Conservation (phyloP, 2,797 vertebrate genomes). For the Salarias fasciatus region DNA sequence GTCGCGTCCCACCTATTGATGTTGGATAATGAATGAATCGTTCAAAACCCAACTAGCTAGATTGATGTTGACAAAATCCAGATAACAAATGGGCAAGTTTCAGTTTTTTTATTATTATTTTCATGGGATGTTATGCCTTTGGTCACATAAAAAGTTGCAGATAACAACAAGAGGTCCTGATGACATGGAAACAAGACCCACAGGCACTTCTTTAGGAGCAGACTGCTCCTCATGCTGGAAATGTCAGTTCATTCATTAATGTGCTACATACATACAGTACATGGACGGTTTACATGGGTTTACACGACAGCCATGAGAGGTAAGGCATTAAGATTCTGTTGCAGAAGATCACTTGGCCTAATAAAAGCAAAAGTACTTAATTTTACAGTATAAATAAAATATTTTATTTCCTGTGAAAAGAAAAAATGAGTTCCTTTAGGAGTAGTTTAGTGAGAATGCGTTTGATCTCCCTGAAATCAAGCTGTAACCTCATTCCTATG, state of each 20-base stretch:
- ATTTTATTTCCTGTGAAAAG: conserved; percentile 23
- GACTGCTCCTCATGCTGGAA: conserved; percentile 53
- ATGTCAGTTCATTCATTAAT: conserved; percentile 40
- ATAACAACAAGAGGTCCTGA: conserved; percentile 47
- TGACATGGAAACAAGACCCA: conserved; percentile 55
- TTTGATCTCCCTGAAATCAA: conserved; percentile 51
- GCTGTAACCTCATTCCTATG: conserved; percentile 2
- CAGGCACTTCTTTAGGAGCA: conserved; percentile 77
- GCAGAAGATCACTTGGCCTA: conserved; percentile 41
- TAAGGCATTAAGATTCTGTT: conserved; percentile 71
- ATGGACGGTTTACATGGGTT: conserved; percentile 25
- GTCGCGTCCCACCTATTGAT: too few species aligned
- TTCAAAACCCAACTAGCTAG: too few species aligned
- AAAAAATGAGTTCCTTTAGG: conserved; percentile 1
- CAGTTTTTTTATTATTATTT: conserved; percentile 52
- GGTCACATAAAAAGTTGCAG: conserved; percentile 45
- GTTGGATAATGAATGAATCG: too few species aligned
- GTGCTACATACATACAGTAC: conserved; percentile 56
- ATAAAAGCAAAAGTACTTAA: conserved; percentile 9
- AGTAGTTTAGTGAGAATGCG: conserved; percentile 6
- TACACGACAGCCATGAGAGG: conserved; percentile 37
- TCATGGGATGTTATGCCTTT: conserved; percentile 40
- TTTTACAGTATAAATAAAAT: conserved; percentile 17
- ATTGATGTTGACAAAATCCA: too few species aligned
- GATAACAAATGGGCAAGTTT: too few species aligned